phyloP scores from a whole-genome alignment of 2,888 invertebrate genomes.

The Cantharis rufa region DNA sequence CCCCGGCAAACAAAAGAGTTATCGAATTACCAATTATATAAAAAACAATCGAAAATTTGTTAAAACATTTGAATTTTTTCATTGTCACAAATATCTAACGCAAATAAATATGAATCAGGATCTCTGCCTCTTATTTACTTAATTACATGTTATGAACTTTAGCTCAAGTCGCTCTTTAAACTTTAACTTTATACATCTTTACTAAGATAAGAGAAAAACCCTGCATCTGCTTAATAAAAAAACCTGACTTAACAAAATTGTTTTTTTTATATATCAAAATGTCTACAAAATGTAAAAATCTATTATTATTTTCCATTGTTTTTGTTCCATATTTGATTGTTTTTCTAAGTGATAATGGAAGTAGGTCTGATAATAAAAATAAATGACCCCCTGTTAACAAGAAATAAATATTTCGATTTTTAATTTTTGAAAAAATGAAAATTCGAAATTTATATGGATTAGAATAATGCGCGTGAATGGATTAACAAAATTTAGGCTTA shows the following conservation, averaged over 20 bases:
- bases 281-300: neutral
- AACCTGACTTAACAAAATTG: neutral
- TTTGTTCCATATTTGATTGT: neutral
- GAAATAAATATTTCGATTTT: no score
- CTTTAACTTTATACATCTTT: constrained; percentile 17
- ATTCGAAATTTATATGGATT: no score
- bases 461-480: no score
- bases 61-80: neutral
- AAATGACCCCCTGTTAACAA: neutral
- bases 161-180: constrained; percentile 9
- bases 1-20: neutral
- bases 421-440: no score
- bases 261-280: neutral
- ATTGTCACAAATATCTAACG: constrained; percentile 3
- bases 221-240: neutral
- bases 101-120: constrained; percentile 6
- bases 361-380: neutral
- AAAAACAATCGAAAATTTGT: neutral
- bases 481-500: no score
- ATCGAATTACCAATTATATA: neutral
- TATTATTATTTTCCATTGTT: neutral
- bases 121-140: constrained; percentile 9
- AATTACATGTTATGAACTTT: constrained; percentile 19
- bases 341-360: neutral
- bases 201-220: neutral